phyloP scores from a whole-genome alignment of 2,113 vertebrate genomes.

The Tor tambroides region DNA sequence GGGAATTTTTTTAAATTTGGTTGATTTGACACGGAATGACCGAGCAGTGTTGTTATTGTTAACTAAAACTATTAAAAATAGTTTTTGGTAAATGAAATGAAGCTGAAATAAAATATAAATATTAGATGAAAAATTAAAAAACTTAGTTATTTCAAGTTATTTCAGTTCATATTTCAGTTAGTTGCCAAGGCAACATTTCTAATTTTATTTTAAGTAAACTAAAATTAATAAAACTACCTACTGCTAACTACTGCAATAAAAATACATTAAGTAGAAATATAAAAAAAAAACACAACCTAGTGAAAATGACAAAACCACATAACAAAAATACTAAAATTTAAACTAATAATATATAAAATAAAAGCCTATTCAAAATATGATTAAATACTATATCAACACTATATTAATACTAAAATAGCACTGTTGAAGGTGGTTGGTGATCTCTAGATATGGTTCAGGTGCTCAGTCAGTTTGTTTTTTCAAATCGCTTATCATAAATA shows the following conservation, averaged over 20 bases:
- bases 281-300: not conserved
- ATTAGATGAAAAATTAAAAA: not conserved
- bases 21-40: no score
- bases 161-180: no score
- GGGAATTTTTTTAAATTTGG: no score
- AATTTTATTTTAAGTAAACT: not conserved
- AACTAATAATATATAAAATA: not conserved
- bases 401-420: not conserved
- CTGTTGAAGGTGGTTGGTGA: not conserved
- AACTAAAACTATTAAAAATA: not conserved
- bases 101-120: not conserved
- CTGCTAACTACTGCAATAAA: not conserved
- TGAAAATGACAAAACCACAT: not conserved
- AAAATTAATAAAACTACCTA: not conserved
- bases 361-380: not conserved
- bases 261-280: not conserved
- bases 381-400: not conserved
- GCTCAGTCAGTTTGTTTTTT: not conserved
- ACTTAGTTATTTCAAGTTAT: no score
- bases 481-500: not conserved
- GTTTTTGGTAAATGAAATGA: not conserved
- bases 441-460: not conserved
- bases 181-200: no score
- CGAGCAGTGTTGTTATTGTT: not conserved
- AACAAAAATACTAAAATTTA: not conserved